Evolutionary conservation across 1,140 invertebrate species (phyloP), one percentile per base, ranked within the genome.

Genomic region (Apocrypta bakeri): DNA sequence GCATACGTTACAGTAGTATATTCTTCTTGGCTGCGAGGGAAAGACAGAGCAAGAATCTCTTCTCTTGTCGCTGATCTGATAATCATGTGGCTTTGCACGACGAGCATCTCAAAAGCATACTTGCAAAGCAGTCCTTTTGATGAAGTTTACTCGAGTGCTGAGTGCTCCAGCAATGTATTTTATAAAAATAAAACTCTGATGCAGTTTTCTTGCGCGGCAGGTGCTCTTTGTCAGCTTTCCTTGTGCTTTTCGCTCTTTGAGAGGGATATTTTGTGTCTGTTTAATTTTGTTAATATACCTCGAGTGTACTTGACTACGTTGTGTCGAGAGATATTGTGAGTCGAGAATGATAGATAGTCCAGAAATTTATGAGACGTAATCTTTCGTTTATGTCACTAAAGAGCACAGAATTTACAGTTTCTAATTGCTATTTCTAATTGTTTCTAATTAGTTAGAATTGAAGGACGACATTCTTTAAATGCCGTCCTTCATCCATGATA

Each of bases 71-170:
- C 71, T 74, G 71, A 81, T 81, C 72, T 48, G 72, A 81, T 81
- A 75, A 81, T 74, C 29, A 82, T 37, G 56, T 12, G 73, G 69
- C 56, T 78, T 56, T 27, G 56, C 61, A 31, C 42, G 75, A 40
- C n/a, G 17, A 78, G 73, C n/a, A n/a, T n/a, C 63, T 79, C 64
- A 27, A 66, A 37, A 29, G 48, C 24, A 6, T 4, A 25, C 76
- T 33, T 25, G 64, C 64, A n/a, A n/a, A n/a, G 37, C 63, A 33
- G 21, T 33, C 68, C 78, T 79, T 71, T 71, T 63, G 40, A 79
- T 42, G 29, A 71, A 14, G 1, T 7, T 17, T n/a, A 37, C 33
- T 2, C 33, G 33, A 9, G 33, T 37, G 33, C 33, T 14, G 40
- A 11, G 40, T 48, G 1, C 42, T 79, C 61, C 77, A 24, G 25